Evolutionary conservation across 1,140 invertebrate genomes (phyloP), one percentile per base, ranked within the genome.

Genomic region (Microplitis demolitor): DNA sequence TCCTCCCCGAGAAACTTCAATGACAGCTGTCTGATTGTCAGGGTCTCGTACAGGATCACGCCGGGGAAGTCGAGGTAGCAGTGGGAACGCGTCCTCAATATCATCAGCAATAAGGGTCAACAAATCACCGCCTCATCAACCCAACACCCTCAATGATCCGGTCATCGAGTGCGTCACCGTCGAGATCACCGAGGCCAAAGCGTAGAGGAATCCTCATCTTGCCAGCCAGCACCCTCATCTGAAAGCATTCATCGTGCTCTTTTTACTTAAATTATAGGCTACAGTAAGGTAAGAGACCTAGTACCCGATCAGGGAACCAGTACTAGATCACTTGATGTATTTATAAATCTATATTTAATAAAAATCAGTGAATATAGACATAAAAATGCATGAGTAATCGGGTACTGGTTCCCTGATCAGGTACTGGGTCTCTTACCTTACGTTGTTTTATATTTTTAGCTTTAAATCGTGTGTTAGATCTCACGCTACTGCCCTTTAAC

Each of bases 11-110:
- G 66, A 54, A 71, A 70, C 78, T 76, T 81, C 77, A 82, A 79
- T 82, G 80, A 79, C 76, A 80, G 80, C 80, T 80, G 85, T 84
- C 86, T 84, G 88, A 81, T 88, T 89, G 78, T 83, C 88, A 92
- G 91, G 91, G 62, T 92, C 91, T 76, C 88, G 90, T 67, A 86
- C 87, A 90, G 91, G 91, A 72, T 92, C 91, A 71, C 87, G 91
- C 66, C 88, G 91, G 64, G 91, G 91, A 64, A 92, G 91, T 67
- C 88, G 90, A 78, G 90, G 90, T 4, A 92, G 91, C 82, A 92
- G 90, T 64, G 86, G 86, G 74, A 91, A 90, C 69, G 89, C 90
- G 67, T 92, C 91, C 3, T 90, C 88, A 1, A 86, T 88, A 3
- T 91, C 91, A 8, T 89, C 90, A 64, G 91, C 91, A 2, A 90